phyloP scores from a whole-genome alignment of 2,113 vertebrate species.

The Otis tarda region DNA sequence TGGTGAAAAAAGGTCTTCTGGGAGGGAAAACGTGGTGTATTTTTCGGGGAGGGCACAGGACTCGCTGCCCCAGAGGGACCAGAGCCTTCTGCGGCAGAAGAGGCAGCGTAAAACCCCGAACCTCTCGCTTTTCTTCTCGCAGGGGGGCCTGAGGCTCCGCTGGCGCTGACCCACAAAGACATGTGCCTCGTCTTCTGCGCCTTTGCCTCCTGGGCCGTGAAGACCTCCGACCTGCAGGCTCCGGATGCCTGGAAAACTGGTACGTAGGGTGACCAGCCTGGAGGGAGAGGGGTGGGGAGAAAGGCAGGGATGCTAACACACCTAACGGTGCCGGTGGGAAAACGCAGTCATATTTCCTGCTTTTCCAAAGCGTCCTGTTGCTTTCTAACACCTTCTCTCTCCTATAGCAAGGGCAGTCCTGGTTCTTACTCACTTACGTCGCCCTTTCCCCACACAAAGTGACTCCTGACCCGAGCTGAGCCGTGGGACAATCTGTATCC shows the following conservation, averaged over 20 bases:
- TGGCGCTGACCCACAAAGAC: constrained; percentile 77
- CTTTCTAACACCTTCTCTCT: not conserved
- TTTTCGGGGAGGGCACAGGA: too few species aligned
- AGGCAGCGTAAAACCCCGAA: accelerated
- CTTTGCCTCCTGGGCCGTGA: constrained; percentile 94
- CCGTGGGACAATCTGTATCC: not conserved
- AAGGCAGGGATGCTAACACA: not conserved
- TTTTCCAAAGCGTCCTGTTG: not conserved
- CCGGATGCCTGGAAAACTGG: constrained; percentile 94
- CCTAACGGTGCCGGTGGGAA: not conserved
- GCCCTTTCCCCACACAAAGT: not conserved
- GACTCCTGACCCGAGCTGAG: not conserved
- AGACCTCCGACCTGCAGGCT: constrained; percentile 85
- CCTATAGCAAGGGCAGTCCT: not conserved
- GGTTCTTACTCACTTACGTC: accelerated
- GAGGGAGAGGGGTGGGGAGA: not conserved
- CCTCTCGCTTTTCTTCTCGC: not conserved
- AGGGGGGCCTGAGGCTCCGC: constrained; percentile 34
- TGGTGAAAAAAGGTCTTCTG: not conserved
- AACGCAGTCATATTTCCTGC: not conserved
- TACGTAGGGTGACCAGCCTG: constrained; percentile 54
- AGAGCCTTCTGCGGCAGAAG: not conserved
- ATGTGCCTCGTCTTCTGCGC: constrained; percentile 94
- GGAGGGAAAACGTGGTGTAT: not conserved
- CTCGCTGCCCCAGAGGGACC: accelerated